phyloP scores from a whole-genome alignment of 2,113 vertebrate genomes.

The Apus apus region DNA sequence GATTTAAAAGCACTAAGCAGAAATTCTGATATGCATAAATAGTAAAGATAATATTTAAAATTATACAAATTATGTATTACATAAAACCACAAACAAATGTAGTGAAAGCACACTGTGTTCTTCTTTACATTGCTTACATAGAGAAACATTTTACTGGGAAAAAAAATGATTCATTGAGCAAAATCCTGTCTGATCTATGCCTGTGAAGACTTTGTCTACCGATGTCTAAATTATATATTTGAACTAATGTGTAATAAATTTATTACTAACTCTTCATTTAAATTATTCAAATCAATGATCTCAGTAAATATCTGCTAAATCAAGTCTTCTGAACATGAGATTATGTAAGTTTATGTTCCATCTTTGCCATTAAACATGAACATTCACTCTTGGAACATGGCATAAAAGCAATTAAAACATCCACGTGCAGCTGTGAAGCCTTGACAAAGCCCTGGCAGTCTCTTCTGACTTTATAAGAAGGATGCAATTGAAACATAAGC shows the following conservation, averaged over 20 bases:
- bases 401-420: not conserved
- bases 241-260: not conserved
- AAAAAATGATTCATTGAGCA: not conserved
- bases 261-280: not conserved
- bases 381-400: not conserved
- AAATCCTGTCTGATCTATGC: not conserved
- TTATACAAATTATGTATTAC: not conserved
- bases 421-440: not conserved
- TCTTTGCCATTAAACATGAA: not conserved
- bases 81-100: not conserved
- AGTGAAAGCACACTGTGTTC: not conserved
- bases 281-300: slow-evolving; percentile 15
- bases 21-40: not conserved
- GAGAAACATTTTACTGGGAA: not conserved
- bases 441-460: not conserved
- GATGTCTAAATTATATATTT: not conserved
- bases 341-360: not conserved
- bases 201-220: not conserved
- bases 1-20: not conserved
- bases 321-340: not conserved
- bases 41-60: not conserved
- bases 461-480: not conserved
- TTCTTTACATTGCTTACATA: not conserved
- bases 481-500: not conserved
- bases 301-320: not conserved